phyloP scores from a whole-genome alignment of 2,888 invertebrate genomes.

The Anthophora plumipes region DNA sequence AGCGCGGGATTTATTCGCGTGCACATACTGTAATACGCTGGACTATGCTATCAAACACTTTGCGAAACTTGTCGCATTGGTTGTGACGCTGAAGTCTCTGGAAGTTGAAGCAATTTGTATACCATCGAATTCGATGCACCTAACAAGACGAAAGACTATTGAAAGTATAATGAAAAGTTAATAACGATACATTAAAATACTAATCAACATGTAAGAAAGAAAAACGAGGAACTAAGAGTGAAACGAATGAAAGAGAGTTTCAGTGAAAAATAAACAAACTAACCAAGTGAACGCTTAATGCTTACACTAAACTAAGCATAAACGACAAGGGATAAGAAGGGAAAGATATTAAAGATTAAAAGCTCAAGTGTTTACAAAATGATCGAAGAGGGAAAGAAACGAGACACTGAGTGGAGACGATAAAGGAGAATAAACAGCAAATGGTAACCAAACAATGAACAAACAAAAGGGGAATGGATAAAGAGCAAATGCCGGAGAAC shows the following conservation, averaged over 20 bases:
- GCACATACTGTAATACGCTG: neutral
- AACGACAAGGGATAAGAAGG: neutral
- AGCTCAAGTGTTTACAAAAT: neutral
- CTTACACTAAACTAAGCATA: neutral
- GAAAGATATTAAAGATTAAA: neutral
- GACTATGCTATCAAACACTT: slow-evolving; percentile 8
- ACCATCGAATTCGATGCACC: neutral
- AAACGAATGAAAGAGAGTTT: no score
- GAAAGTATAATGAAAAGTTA: neutral
- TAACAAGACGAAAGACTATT: no score
- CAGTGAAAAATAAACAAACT: neutral
- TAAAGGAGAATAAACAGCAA: neutral
- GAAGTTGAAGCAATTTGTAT: neutral
- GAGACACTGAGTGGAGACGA: neutral
- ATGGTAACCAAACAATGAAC: neutral
- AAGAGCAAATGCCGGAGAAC: neutral
- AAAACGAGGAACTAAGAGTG: neutral
- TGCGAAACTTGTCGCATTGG: slow-evolving; percentile 6
- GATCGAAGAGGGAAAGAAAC: neutral
- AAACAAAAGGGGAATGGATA: neutral
- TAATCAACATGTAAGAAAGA: neutral
- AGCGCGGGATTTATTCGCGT: slow-evolving; percentile 26
- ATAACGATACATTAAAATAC: neutral
- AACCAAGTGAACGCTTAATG: neutral
- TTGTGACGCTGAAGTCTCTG: neutral